phyloP scores from a whole-genome alignment of 2,888 invertebrate genomes.

The Toxonevra muliebris region DNA sequence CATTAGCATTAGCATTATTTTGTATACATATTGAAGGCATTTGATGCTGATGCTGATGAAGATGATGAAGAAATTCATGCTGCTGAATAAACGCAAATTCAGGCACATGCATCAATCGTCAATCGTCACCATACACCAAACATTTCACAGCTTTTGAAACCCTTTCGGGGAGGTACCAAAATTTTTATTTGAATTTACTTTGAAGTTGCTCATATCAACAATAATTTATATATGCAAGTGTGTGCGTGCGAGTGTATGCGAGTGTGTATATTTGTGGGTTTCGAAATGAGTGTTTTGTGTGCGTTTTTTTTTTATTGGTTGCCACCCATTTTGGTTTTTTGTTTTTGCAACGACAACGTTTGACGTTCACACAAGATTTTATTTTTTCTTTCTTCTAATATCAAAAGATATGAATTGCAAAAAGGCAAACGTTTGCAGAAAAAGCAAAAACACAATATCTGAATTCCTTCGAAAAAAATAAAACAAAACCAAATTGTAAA shows the following conservation, averaged over 20 bases:
- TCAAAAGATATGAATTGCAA: not conserved
- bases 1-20: slow-evolving; percentile 44
- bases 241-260: not conserved
- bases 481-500: slow-evolving; percentile 4
- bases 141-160: slow-evolving; percentile 7
- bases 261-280: slow-evolving; percentile 8
- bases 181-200: slow-evolving; percentile 25
- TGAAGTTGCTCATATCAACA: slow-evolving; percentile 18
- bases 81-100: slow-evolving; percentile 5
- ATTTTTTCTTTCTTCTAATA: slow-evolving; percentile 38
- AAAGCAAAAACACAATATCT: not conserved
- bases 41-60: too few relatives aligned
- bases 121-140: slow-evolving; percentile 6
- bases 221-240: not conserved
- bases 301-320: slow-evolving; percentile 23
- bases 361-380: slow-evolving; percentile 15
- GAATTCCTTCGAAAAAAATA: slow-evolving; percentile 2
- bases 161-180: slow-evolving; percentile 26
- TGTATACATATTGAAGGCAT: too few relatives aligned
- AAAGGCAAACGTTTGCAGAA: slow-evolving; percentile 1
- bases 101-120: slow-evolving; percentile 21
- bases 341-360: not conserved
- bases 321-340: slow-evolving; percentile 27
- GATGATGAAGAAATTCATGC: not conserved
- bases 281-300: slow-evolving; percentile 1